A percentile compares a stretch with the other conserved stretches of the same genome.
These are phyloP conservation scores for Drosophila bocqueti DNA, from an alignment of 1,140 invertebrate genomes.

Conservation along the genomic window DNA sequence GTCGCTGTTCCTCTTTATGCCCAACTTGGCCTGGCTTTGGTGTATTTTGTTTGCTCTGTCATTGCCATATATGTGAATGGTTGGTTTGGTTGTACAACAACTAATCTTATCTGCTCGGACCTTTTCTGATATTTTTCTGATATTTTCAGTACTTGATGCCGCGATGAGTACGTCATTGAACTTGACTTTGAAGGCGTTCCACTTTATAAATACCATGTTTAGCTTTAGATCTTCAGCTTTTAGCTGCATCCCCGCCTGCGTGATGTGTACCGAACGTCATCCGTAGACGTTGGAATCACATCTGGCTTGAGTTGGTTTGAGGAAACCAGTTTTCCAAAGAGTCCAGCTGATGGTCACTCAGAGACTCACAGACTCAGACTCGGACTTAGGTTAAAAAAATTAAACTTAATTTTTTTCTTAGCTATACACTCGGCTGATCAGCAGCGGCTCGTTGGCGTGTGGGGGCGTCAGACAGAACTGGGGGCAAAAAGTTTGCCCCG, in stretches of 20 bases:
- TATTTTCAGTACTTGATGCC: slow-evolving; percentile 49
- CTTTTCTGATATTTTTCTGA: slow-evolving; percentile 46
- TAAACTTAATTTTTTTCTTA: slow-evolving; percentile 43
- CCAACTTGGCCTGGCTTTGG: slow-evolving; percentile 28
- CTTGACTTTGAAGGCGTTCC: slow-evolving; percentile 67
- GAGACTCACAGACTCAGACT: slow-evolving; percentile 4
- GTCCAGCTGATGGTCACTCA: slow-evolving; percentile 42
- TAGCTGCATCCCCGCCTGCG: slow-evolving; percentile 33
- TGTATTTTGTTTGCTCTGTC: slow-evolving; percentile 49
- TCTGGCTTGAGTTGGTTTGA: slow-evolving; percentile 18
- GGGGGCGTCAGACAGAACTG: slow-evolving; percentile 48
- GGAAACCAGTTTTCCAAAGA: slow-evolving; percentile 48
- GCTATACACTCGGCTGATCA: slow-evolving; percentile 25
- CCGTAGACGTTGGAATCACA: slow-evolving; percentile 36
- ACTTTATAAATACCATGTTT: slow-evolving; percentile 64
- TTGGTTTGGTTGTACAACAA: slow-evolving; percentile 34
- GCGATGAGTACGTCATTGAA: slow-evolving; percentile 63
- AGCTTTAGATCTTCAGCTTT: slow-evolving; percentile 47
- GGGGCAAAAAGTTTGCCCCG: slow-evolving; percentile 37
- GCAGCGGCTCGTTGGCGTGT: slow-evolving; percentile 16
- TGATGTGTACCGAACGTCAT: slow-evolving; percentile 31
- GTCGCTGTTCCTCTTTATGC: slow-evolving; percentile 34
- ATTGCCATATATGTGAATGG: slow-evolving; percentile 45
- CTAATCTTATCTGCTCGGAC: slow-evolving; percentile 44
- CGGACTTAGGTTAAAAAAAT: slow-evolving; percentile 27